Evolutionary conservation across 2,113 vertebrate genomes (phyloP).

Genomic region (Isurus oxyrinchus): DNA sequence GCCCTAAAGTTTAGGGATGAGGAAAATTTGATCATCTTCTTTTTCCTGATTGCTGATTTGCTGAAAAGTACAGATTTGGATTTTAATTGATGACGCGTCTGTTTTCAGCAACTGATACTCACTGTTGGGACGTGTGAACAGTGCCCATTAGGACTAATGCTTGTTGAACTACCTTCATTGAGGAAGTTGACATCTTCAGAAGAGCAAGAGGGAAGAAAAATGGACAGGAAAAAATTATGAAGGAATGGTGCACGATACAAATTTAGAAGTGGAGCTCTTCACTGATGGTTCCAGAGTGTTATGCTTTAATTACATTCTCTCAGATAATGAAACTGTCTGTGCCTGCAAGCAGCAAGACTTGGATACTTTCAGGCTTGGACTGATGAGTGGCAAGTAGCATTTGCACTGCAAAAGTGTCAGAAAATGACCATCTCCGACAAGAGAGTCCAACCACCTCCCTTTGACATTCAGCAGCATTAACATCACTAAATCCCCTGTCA

Average conservation of each 20-base stretch:
- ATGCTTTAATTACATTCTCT: not conserved
- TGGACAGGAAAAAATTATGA: not conserved
- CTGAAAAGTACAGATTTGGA: not conserved
- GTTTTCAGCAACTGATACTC: not conserved
- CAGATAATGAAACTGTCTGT: not conserved
- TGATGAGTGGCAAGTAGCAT: not conserved
- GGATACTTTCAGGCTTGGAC: not conserved
- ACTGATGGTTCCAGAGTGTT: not conserved
- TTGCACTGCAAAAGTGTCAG: not conserved
- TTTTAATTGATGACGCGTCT: not conserved
- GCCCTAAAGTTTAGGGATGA: not conserved
- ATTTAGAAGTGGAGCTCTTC: not conserved
- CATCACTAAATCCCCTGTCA: too few species aligned
- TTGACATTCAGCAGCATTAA: not conserved
- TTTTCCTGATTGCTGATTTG: not conserved
- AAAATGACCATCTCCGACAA: not conserved
- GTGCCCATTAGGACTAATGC: not conserved
- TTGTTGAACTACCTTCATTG: not conserved
- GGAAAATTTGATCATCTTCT: not conserved
- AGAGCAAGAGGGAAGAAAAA: not conserved
- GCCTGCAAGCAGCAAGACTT: not conserved
- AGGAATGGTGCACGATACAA: not conserved
- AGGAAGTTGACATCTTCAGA: not conserved
- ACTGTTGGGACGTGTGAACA: not conserved
- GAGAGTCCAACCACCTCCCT: not conserved